Evolutionary conservation across 2,797 vertebrate genomes (phyloP).

Genomic region (Syngnathus rostellatus): DNA sequence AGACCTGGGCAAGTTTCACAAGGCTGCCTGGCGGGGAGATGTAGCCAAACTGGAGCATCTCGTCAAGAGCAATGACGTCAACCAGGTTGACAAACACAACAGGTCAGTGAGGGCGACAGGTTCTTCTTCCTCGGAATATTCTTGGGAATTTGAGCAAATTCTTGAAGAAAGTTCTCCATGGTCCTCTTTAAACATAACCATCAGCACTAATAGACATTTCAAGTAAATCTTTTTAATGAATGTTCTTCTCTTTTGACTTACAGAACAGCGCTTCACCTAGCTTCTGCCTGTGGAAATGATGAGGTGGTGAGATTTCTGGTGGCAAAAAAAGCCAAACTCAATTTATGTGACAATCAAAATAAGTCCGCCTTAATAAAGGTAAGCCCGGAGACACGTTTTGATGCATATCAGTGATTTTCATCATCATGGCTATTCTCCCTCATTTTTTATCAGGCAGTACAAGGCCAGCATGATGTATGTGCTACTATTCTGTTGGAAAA

Average conservation of each 20-base stretch:
- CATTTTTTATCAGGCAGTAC: slow-evolving; percentile 72
- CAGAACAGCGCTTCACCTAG: slow-evolving; percentile 85
- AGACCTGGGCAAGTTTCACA: slow-evolving; percentile 83
- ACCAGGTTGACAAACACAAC: slow-evolving; percentile 81
- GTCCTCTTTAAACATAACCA: not conserved
- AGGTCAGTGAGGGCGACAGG: slow-evolving; percentile 58
- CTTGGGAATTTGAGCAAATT: too few species aligned
- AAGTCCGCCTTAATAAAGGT: slow-evolving; percentile 90
- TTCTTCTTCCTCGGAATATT: not conserved
- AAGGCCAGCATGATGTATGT: slow-evolving; percentile 81
- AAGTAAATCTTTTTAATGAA: not conserved
- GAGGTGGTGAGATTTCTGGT: slow-evolving; percentile 79
- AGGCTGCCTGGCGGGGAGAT: slow-evolving; percentile 75
- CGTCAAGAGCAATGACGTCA: slow-evolving; percentile 73
- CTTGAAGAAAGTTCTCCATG: not conserved
- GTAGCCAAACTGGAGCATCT: slow-evolving; percentile 74
- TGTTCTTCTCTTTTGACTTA: not conserved
- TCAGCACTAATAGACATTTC: not conserved
- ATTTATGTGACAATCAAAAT: slow-evolving; percentile 78
- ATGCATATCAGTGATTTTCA: not conserved
- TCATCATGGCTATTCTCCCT: not conserved
- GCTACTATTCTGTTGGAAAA: slow-evolving; percentile 72
- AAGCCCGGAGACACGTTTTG: slow-evolving; percentile 23
- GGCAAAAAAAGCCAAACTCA: slow-evolving; percentile 79
- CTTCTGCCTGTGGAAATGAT: slow-evolving; percentile 77